A percentile compares a stretch with the other conserved stretches of the same genome.
These are phyloP conservation scores for Heliconius congener DNA, from an alignment of 1,140 invertebrate genomes.

Conservation along the genomic window DNA sequence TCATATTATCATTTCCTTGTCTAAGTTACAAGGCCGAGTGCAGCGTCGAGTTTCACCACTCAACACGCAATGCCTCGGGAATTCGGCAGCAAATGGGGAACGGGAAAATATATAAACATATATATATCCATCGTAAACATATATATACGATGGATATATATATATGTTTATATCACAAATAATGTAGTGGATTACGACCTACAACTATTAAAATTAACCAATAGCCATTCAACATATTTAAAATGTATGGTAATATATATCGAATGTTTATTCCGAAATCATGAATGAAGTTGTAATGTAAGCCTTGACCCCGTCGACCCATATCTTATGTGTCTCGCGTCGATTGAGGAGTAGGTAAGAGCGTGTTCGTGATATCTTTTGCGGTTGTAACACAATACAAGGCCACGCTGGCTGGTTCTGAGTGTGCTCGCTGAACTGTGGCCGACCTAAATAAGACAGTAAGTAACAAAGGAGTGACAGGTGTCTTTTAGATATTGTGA, in stretches of 20 bases:
- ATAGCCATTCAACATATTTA: background rate
- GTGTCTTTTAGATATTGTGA: conserved; percentile 42
- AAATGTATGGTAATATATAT: background rate
- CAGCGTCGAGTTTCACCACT: no score
- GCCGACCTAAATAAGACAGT: conserved; percentile 46
- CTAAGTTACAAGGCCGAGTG: no score
- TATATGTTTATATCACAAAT: background rate
- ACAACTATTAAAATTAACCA: background rate
- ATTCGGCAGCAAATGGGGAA: no score
- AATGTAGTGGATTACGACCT: background rate
- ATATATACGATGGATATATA: no score
- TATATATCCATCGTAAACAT: no score
- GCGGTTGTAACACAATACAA: conserved; percentile 49
- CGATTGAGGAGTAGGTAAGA: conserved; percentile 33
- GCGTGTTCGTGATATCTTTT: conserved; percentile 39
- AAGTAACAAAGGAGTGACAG: conserved; percentile 65
- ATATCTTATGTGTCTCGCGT: conserved; percentile 36
- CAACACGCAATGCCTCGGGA: no score
- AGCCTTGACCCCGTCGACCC: conserved; percentile 40
- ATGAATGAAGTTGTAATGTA: conserved; percentile 42
- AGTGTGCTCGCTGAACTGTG: conserved; percentile 43
- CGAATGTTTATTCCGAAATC: conserved; percentile 5
- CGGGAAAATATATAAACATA: no score
- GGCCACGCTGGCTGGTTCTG: conserved; percentile 43
- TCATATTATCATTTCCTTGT: no score